These are phyloP conservation scores for Capitulum mitella DNA, from an alignment of 2,888 invertebrate genomes.

Conservation along the genomic window DNA sequence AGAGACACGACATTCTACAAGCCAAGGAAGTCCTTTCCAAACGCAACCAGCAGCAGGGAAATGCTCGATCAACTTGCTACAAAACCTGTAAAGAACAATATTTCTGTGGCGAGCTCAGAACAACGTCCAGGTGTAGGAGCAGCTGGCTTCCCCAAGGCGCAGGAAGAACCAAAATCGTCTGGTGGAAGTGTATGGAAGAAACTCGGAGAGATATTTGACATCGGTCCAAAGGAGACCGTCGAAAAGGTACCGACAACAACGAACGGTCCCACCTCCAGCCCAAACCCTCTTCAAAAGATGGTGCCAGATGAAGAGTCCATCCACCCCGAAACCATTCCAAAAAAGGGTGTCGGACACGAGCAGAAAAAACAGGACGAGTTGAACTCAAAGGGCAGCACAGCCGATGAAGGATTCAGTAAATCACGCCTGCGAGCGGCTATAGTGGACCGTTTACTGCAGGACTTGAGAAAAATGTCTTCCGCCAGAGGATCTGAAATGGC, in stretches of 20 bases:
- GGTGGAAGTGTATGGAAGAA: neutral
- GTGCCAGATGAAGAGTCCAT: neutral
- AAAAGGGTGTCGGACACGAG: neutral
- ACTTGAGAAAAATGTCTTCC: neutral
- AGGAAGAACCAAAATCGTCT: too few relatives aligned
- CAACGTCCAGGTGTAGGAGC: too few relatives aligned
- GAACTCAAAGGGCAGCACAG: neutral
- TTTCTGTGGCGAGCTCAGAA: too few relatives aligned
- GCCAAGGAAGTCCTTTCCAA: too few relatives aligned
- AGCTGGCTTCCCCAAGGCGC: too few relatives aligned
- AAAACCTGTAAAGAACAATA: neutral
- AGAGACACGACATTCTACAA: too few relatives aligned
- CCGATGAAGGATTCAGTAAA: neutral
- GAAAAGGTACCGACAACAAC: neutral
- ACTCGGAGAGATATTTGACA: constrained; percentile 6
- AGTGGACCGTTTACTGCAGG: neutral
- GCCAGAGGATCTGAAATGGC: neutral
- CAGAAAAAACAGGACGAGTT: neutral
- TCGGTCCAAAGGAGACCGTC: neutral
- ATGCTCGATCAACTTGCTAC: neutral
- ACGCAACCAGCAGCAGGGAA: too few relatives aligned
- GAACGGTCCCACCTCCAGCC: neutral
- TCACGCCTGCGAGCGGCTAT: neutral
- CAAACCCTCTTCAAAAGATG: neutral
- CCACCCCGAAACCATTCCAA: too few relatives aligned